Percentiles rank a stretch among this genome's conserved stretches.
Evolutionary conservation across 2,113 vertebrate species (phyloP).

Genomic region (Gallinago media): DNA sequence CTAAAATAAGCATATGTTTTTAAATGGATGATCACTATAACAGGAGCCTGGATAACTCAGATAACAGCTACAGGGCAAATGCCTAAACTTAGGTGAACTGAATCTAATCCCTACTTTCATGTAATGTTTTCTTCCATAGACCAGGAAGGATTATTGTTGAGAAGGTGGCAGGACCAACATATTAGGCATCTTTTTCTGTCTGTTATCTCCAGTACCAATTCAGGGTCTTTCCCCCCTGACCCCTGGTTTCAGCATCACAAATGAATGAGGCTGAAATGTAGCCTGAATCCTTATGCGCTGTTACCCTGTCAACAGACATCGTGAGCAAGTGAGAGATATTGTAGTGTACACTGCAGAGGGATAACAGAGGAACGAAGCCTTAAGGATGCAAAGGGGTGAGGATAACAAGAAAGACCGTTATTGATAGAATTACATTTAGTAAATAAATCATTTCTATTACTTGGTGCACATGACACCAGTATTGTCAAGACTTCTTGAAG

Average conservation of each 20-base stretch:
- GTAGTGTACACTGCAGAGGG: neutral
- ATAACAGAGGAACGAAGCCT: neutral
- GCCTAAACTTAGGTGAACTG: neutral
- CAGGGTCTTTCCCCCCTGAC: accelerated
- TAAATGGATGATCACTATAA: neutral
- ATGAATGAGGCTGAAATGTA: neutral
- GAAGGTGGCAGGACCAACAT: neutral
- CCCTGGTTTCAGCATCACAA: neutral
- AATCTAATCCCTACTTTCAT: neutral
- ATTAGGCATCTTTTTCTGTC: neutral
- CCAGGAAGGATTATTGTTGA: neutral
- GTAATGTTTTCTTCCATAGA: neutral
- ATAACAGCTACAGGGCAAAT: neutral
- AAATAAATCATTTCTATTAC: neutral
- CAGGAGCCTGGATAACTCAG: neutral
- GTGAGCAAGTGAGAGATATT: neutral
- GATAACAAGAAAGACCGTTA: neutral
- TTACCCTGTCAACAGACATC: neutral
- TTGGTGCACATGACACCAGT: neutral
- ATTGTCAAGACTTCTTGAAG: neutral
- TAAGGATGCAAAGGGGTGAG: accelerated
- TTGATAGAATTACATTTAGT: neutral
- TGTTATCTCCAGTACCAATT: neutral
- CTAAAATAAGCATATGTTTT: neutral
- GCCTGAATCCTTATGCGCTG: neutral